These are phyloP conservation scores for Gnathonemus longibarbis DNA, from an alignment of 2,113 vertebrate genomes.

Conservation along the genomic window DNA sequence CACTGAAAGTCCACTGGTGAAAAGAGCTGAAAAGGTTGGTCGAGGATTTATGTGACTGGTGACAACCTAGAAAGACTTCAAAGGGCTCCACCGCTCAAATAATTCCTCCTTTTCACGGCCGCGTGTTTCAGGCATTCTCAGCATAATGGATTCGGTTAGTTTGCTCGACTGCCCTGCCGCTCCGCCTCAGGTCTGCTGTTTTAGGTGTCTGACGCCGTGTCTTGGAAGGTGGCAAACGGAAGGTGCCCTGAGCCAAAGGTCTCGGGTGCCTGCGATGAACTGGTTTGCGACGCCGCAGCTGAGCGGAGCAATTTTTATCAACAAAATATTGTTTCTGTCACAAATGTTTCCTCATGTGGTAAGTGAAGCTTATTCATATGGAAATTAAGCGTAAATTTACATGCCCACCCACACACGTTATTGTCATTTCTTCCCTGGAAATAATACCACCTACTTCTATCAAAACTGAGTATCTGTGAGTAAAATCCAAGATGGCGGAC, in stretches of 20 bases:
- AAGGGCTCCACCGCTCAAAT: background rate
- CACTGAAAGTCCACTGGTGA: background rate
- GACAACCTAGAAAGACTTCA: background rate
- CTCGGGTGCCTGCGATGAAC: background rate
- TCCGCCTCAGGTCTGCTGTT: background rate
- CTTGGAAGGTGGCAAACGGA: background rate
- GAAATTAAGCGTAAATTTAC: background rate
- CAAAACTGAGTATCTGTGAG: background rate
- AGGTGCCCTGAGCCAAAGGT: background rate
- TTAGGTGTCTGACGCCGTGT: background rate
- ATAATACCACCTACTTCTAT: background rate
- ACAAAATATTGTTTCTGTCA: background rate
- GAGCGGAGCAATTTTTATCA: background rate
- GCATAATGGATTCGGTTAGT: background rate
- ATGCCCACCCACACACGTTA: background rate
- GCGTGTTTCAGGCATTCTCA: background rate
- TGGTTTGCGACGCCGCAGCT: background rate
- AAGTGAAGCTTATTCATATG: background rate
- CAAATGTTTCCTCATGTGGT: background rate
- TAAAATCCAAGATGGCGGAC: background rate
- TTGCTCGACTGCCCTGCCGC: background rate
- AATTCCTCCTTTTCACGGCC: background rate
- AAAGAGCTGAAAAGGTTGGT: background rate
- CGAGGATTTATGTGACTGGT: background rate
- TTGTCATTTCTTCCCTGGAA: background rate